Percentiles rank a stretch among this genome's conserved stretches.
Conservation (phyloP, 2,888 invertebrate species). For the Lottia gigantea region DNA sequence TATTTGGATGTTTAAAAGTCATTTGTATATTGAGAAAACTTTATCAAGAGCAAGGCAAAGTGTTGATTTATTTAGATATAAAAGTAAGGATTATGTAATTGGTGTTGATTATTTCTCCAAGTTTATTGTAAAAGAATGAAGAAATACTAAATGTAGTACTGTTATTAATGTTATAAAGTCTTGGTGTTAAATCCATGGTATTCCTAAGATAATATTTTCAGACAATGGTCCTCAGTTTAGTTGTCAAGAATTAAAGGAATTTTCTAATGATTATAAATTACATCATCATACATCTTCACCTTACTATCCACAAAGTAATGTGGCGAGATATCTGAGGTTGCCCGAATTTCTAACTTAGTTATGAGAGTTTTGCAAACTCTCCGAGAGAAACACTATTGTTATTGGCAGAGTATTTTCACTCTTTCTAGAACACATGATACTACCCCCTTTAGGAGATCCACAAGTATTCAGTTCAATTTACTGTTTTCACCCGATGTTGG, state of each 20-base stretch:
- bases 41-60: background rate
- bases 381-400: too few relatives aligned
- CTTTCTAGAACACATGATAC: too few relatives aligned
- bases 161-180: constrained; percentile 3
- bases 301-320: background rate
- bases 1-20: background rate
- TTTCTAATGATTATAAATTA: background rate
- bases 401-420: too few relatives aligned
- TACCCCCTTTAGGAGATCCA: too few relatives aligned
- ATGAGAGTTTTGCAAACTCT: too few relatives aligned
- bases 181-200: background rate
- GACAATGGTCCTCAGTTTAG: constrained; percentile 3
- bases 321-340: too few relatives aligned
- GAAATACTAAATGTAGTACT: constrained; percentile 7
- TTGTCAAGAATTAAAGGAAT: constrained; percentile 1
- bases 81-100: constrained; percentile 1
- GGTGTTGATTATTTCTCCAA: constrained; percentile 2
- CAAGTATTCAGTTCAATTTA: too few relatives aligned
- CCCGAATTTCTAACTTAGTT: too few relatives aligned
- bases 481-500: too few relatives aligned
- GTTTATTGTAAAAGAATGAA: background rate
- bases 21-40: background rate
- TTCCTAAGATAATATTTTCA: background rate
- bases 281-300: constrained; percentile 1
- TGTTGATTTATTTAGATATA: constrained; percentile 1